Percentiles rank a stretch among this genome's conserved stretches.
Evolutionary conservation across 2,888 invertebrate species (phyloP).

Genomic region (Euzetes globulus): DNA sequence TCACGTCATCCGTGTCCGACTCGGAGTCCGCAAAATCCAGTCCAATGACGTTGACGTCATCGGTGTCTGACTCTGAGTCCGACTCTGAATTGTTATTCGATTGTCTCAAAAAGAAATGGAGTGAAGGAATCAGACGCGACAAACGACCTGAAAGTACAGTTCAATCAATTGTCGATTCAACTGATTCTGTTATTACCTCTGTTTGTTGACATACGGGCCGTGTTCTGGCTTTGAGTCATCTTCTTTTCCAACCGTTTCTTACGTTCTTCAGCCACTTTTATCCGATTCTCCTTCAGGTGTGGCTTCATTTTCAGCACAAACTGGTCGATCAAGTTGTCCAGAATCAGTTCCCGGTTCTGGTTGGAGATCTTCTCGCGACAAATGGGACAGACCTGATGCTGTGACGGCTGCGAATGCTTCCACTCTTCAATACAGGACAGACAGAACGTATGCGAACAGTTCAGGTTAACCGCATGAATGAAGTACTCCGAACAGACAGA

Average conservation of each 20-base stretch:
- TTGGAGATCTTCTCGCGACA: conserved; percentile 18
- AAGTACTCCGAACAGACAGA: conserved; percentile 29
- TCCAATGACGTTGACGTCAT: background rate
- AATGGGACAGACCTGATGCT: conserved; percentile 14
- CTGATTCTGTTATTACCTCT: no score
- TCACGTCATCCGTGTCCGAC: background rate
- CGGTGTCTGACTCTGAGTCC: background rate
- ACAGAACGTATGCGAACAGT: conserved; percentile 34
- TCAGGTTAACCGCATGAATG: conserved; percentile 8
- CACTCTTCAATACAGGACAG: conserved; percentile 25
- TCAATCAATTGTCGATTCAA: no score
- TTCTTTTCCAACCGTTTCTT: conserved; percentile 1
- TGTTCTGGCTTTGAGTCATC: background rate
- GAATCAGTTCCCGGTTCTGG: background rate
- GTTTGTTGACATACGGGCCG: background rate
- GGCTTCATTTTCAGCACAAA: background rate
- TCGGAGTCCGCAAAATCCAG: conserved; percentile 1
- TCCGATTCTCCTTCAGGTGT: background rate
- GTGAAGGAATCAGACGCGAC: background rate
- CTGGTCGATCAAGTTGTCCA: conserved; percentile 25
- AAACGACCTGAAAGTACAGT: background rate
- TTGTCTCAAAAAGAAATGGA: conserved; percentile 1
- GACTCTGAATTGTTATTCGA: background rate
- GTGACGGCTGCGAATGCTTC: background rate
- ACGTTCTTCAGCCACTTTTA: background rate